These are phyloP conservation scores for Orestias chungarensis DNA, from an alignment of 2,797 vertebrate species.

Conservation along the genomic window DNA sequence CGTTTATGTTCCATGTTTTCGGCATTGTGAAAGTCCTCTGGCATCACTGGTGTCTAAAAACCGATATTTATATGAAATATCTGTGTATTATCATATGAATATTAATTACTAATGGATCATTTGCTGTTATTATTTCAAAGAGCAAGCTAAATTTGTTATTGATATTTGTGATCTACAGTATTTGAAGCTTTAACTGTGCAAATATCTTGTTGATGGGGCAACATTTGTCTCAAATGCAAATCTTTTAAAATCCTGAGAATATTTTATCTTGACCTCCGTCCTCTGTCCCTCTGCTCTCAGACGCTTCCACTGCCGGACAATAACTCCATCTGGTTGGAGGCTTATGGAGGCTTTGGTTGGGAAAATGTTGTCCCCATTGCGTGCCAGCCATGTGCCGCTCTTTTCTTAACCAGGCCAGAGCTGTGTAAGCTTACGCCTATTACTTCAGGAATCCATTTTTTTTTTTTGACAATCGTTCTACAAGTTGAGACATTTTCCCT, in stretches of 20 bases:
- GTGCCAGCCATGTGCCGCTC: constrained; percentile 44
- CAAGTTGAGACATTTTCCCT: constrained; percentile 35
- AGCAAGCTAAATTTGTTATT: neutral
- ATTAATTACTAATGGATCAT: neutral
- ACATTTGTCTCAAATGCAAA: neutral
- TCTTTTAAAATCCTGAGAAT: neutral
- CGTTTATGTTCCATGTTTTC: too few relatives aligned
- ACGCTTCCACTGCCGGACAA: constrained; percentile 27
- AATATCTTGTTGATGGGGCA: neutral
- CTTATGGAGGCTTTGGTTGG: constrained; percentile 51
- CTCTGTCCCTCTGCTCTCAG: neutral
- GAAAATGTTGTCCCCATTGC: constrained; percentile 73
- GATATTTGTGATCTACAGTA: neutral
- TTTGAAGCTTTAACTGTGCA: neutral
- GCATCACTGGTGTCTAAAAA: too few relatives aligned
- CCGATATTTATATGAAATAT: too few relatives aligned
- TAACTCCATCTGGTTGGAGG: constrained; percentile 35
- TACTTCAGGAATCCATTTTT: constrained; percentile 26
- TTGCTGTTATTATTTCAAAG: neutral
- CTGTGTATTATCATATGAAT: neutral
- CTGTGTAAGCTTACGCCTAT: constrained; percentile 12
- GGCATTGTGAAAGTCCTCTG: too few relatives aligned
- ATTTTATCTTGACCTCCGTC: neutral
- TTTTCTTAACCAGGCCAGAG: constrained; percentile 46
- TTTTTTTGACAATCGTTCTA: constrained; percentile 10